Conservation (phyloP, 2,113 vertebrate species). For the Lipophrys pholis region DNA sequence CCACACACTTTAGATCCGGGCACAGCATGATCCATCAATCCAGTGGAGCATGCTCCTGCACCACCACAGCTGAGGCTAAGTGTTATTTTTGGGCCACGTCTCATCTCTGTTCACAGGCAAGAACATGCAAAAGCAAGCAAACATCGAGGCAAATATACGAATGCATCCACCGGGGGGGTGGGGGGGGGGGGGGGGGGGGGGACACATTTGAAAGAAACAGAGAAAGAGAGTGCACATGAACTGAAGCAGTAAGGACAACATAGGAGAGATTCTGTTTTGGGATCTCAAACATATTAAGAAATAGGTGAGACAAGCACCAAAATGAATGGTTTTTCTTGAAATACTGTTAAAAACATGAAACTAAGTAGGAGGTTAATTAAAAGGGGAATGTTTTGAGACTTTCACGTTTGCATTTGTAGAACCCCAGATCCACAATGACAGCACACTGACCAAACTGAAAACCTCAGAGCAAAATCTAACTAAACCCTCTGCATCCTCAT, state of each 20-base stretch:
- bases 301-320: neutral
- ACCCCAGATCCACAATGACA: conserved; percentile 9
- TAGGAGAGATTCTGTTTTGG: neutral
- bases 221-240: neutral
- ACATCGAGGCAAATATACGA: conserved; percentile 15
- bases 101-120: conserved; percentile 71
- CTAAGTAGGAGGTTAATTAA: neutral
- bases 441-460: conserved; percentile 15
- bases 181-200: too few relatives aligned
- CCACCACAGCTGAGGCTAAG: conserved; percentile 54
- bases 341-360: neutral
- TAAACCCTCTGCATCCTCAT: conserved; percentile 23
- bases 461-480: conserved; percentile 41
- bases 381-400: neutral
- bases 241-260: conserved; percentile 17
- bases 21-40: conserved; percentile 68
- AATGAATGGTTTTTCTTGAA: neutral
- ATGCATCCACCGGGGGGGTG: neutral
- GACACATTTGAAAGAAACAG: conserved; percentile 2
- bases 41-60: conserved; percentile 64
- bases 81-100: conserved; percentile 78
- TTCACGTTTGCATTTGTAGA: conserved; percentile 7
- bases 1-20: conserved; percentile 59
- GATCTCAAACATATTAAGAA: neutral
- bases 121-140: conserved; percentile 43